A percentile compares a stretch with the other conserved stretches of the same genome.
Evolutionary conservation across 2,888 invertebrate genomes (phyloP).

Genomic region (Cantharis lateralis): DNA sequence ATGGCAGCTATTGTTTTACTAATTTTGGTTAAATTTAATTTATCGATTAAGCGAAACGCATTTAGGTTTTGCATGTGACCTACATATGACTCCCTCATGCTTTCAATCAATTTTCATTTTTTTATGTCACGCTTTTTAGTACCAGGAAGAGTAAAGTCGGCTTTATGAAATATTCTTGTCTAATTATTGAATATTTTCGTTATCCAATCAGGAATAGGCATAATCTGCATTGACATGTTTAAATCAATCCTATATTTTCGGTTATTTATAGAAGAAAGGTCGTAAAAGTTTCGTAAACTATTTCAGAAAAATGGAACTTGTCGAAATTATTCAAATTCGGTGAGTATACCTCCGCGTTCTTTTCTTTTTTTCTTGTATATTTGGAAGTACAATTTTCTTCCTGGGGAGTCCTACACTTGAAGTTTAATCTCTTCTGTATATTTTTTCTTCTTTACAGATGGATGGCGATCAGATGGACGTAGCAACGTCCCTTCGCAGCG

Average conservation of each 20-base stretch:
- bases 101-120: not conserved
- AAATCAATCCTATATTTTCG: not conserved
- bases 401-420: not conserved
- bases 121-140: slow-evolving; percentile 5
- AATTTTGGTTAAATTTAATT: not conserved
- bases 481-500: slow-evolving; percentile 78
- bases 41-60: slow-evolving; percentile 1
- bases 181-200: not conserved
- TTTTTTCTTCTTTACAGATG: slow-evolving; percentile 55
- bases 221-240: not conserved
- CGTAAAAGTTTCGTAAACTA: not conserved
- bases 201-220: not conserved
- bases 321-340: not conserved
- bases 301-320: not conserved
- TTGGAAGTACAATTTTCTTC: no score
- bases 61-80: slow-evolving; percentile 21
- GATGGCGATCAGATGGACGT: slow-evolving; percentile 65
- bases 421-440: not conserved
- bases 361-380: not conserved
- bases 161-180: not conserved
- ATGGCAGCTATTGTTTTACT: not conserved
- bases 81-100: slow-evolving; percentile 2
- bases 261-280: not conserved
- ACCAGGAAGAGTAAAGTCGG: slow-evolving; percentile 10
- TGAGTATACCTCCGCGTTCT: not conserved